Evolutionary conservation across 2,888 invertebrate species (phyloP).

Genomic region (Melipona beecheii): DNA sequence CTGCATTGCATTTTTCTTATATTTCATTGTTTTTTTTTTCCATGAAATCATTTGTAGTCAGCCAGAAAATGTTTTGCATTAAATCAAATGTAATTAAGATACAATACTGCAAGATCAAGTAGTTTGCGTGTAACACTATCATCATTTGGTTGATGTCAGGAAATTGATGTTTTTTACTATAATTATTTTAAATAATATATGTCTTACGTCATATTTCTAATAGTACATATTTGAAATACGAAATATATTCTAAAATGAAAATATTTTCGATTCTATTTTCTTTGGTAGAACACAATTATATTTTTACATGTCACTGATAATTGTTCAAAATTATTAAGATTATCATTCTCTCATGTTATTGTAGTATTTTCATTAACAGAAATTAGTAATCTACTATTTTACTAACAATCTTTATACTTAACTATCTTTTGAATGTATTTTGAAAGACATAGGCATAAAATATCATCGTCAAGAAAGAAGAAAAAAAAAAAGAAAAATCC

Average conservation of each 20-base stretch:
- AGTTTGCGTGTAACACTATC: constrained; percentile 21
- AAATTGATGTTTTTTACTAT: constrained; percentile 2
- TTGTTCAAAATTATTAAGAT: constrained; percentile 24
- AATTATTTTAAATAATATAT: constrained; percentile 12
- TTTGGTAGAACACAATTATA: constrained; percentile 68
- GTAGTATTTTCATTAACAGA: constrained; percentile 13
- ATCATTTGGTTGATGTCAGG: not conserved
- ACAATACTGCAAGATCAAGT: constrained; percentile 18
- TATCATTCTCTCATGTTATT: not conserved
- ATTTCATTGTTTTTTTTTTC: not conserved
- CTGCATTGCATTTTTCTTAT: constrained; percentile 1
- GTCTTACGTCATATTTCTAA: constrained; percentile 20
- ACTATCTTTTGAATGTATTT: constrained; percentile 42
- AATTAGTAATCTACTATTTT: constrained; percentile 38
- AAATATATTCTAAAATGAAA: constrained; percentile 18
- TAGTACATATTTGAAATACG: constrained; percentile 9
- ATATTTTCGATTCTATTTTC: constrained; percentile 51
- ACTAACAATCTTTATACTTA: constrained; percentile 5
- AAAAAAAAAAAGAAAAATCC: constrained; percentile 24
- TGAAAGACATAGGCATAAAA: constrained; percentile 61
- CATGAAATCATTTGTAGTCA: constrained; percentile 3
- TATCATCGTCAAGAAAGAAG: constrained; percentile 18
- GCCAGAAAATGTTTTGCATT: constrained; percentile 4
- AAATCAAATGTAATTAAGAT: constrained; percentile 23
- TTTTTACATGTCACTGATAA: constrained; percentile 29